These are phyloP conservation scores for Capra hircus DNA, from an alignment of 2,113 vertebrate species.

Conservation along the genomic window DNA sequence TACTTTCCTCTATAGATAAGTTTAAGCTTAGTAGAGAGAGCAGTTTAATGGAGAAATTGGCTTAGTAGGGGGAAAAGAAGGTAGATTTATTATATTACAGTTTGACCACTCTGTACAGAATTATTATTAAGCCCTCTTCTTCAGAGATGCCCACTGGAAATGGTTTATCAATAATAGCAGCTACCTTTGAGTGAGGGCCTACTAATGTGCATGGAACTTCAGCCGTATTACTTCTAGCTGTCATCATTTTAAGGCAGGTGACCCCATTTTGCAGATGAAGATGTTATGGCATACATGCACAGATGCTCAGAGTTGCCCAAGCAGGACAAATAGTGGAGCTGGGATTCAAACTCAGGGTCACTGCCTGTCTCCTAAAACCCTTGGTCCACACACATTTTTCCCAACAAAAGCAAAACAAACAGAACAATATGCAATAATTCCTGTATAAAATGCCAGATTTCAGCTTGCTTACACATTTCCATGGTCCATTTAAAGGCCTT, in stretches of 20 bases:
- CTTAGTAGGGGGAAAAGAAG: background rate
- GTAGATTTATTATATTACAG: background rate
- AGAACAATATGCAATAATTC: background rate
- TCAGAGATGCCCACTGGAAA: background rate
- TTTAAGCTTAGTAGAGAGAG: background rate
- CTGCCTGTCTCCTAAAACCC: background rate
- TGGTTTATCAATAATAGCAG: background rate
- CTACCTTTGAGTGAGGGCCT: background rate
- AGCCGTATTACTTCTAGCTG: background rate
- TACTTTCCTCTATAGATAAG: background rate
- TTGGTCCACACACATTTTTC: background rate
- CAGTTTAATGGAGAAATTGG: conserved; percentile 17
- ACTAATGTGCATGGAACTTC: background rate
- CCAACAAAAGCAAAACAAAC: conserved; percentile 27
- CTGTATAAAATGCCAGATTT: conserved; percentile 42
- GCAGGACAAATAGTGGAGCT: background rate
- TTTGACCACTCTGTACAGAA: background rate
- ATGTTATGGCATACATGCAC: background rate
- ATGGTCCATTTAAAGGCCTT: conserved; percentile 47
- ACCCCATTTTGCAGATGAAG: background rate
- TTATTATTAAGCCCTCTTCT: background rate
- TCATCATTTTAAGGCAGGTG: background rate
- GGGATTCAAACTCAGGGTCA: background rate
- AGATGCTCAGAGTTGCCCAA: background rate
- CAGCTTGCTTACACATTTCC: conserved; percentile 45